These are phyloP conservation scores for Montipora capricornis DNA, from an alignment of 64 coral and sea anemone species.

Conservation along the genomic window DNA sequence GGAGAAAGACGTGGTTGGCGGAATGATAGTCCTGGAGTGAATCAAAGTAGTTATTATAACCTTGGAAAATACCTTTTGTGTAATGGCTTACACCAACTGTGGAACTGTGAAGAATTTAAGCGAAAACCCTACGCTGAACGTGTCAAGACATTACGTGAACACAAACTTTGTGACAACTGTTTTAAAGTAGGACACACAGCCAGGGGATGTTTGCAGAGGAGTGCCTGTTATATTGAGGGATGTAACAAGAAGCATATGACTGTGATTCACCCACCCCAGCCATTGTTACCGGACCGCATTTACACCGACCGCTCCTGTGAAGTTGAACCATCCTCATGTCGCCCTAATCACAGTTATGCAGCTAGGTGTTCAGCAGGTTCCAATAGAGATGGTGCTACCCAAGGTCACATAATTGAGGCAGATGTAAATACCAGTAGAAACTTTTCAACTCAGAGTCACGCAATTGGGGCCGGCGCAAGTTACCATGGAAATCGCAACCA, in stretches of 20 bases:
- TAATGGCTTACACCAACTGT: not conserved
- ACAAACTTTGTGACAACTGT: conserved; percentile 44
- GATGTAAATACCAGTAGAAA: not conserved
- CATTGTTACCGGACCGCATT: not conserved
- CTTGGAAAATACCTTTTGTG: not conserved
- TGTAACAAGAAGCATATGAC: conserved; percentile 2
- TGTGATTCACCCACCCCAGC: not conserved
- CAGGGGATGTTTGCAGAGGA: conserved; percentile 22
- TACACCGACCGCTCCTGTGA: not conserved
- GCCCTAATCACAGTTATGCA: not conserved
- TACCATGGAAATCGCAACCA: not conserved
- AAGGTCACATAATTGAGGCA: not conserved
- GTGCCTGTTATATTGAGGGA: conserved; percentile 18
- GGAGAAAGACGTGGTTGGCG: not conserved
- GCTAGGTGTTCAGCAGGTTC: not conserved
- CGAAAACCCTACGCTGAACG: not conserved
- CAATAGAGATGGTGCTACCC: not conserved
- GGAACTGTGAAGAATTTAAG: not conserved
- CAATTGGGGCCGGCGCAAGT: conserved; percentile 29
- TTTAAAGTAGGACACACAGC: conserved; percentile 47
- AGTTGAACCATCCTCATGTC: not conserved
- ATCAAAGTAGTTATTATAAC: not conserved
- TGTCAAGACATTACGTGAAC: not conserved
- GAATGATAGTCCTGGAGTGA: not conserved
- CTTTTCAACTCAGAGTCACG: not conserved